Percentiles rank a stretch among this genome's conserved stretches.
These are phyloP conservation scores for Takifugu ocellatus DNA, from an alignment of 2,797 vertebrate genomes.

Conservation along the genomic window DNA sequence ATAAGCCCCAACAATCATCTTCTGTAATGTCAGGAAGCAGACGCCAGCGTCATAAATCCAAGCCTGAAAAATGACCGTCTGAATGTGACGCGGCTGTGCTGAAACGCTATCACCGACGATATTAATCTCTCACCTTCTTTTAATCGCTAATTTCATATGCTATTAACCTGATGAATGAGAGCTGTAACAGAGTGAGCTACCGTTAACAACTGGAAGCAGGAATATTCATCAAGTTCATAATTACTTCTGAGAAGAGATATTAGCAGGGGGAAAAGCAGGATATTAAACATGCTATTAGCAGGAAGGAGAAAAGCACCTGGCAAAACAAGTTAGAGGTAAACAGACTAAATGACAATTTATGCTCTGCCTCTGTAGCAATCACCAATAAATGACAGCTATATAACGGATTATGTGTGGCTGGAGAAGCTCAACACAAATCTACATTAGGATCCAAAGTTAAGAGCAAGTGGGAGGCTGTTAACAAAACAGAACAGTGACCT, in stretches of 20 bases:
- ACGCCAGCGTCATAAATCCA: slow-evolving; percentile 40
- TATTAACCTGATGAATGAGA: slow-evolving; percentile 63
- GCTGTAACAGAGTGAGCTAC: slow-evolving; percentile 57
- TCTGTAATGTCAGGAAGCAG: slow-evolving; percentile 40
- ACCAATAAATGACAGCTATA: too few relatives aligned
- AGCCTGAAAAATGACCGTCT: slow-evolving; percentile 54
- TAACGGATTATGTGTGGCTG: neutral
- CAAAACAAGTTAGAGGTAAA: slow-evolving; percentile 8
- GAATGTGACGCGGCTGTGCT: slow-evolving; percentile 47
- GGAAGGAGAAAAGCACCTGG: slow-evolving; percentile 18
- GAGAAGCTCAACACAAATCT: slow-evolving; percentile 1
- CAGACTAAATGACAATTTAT: neutral
- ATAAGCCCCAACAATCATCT: slow-evolving; percentile 34
- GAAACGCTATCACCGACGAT: slow-evolving; percentile 58
- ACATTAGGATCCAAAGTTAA: neutral
- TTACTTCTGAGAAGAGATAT: slow-evolving; percentile 42
- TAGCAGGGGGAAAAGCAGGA: slow-evolving; percentile 2
- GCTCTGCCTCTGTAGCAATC: too few relatives aligned
- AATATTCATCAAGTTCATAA: slow-evolving; percentile 57
- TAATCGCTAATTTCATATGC: slow-evolving; percentile 60
- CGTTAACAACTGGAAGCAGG: slow-evolving; percentile 59
- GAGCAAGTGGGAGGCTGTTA: slow-evolving; percentile 4
- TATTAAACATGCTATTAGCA: slow-evolving; percentile 2
- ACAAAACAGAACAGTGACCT: slow-evolving; percentile 36
- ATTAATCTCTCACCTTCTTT: slow-evolving; percentile 60